These are phyloP conservation scores for Lordiphosa clarofinis DNA, from an alignment of 1,140 invertebrate genomes.

Conservation along the genomic window DNA sequence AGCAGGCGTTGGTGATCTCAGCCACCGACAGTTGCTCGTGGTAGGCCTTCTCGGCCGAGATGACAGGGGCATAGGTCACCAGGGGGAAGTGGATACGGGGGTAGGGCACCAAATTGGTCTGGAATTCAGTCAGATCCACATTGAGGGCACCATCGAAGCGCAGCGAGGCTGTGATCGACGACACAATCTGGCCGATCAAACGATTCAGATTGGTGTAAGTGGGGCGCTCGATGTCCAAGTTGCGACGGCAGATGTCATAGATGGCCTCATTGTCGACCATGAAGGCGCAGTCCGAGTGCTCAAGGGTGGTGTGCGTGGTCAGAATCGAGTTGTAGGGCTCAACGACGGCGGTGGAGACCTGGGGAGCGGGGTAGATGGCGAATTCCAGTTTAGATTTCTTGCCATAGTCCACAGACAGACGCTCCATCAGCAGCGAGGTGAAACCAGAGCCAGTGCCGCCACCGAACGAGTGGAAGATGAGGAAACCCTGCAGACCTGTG, in stretches of 20 bases:
- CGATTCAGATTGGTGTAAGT: slow-evolving; percentile 90
- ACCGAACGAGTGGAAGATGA: slow-evolving; percentile 94
- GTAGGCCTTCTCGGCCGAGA: slow-evolving; percentile 92
- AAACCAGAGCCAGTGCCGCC: slow-evolving; percentile 94
- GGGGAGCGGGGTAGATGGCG: slow-evolving; percentile 93
- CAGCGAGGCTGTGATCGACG: slow-evolving; percentile 92
- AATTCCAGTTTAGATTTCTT: slow-evolving; percentile 95
- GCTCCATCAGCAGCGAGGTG: slow-evolving; percentile 92
- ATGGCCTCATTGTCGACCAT: slow-evolving; percentile 95
- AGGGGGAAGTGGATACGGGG: slow-evolving; percentile 91
- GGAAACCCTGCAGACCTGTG: slow-evolving; percentile 91
- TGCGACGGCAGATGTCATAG: slow-evolving; percentile 94
- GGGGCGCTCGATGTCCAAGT: slow-evolving; percentile 92
- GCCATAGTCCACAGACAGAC: slow-evolving; percentile 92
- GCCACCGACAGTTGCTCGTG: slow-evolving; percentile 90
- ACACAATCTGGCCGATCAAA: slow-evolving; percentile 92
- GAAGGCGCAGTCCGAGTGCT: slow-evolving; percentile 93
- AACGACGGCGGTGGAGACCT: slow-evolving; percentile 93
- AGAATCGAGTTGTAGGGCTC: slow-evolving; percentile 94
- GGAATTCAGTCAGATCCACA: slow-evolving; percentile 94
- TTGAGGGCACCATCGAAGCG: slow-evolving; percentile 94
- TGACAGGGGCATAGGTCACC: slow-evolving; percentile 91
- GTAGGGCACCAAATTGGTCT: slow-evolving; percentile 92
- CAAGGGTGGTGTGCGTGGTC: slow-evolving; percentile 89
- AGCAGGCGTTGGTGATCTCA: slow-evolving; percentile 94